Percentiles rank a stretch among this genome's conserved stretches.
Conservation (phyloP, 1,140 invertebrate genomes). For the Bradysia coprophila region DNA sequence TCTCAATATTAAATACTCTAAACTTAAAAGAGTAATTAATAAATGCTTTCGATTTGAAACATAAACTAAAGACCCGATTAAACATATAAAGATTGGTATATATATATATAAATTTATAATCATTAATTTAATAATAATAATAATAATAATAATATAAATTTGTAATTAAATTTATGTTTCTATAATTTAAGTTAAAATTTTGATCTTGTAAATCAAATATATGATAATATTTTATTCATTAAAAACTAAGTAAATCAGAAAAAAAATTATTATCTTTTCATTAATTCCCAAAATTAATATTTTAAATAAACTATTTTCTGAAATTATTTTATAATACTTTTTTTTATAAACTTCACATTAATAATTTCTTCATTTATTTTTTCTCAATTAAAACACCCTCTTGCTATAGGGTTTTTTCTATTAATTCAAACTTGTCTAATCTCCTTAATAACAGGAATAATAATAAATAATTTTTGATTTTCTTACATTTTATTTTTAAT, state of each 20-base stretch:
- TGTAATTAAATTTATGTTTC: conserved; percentile 26
- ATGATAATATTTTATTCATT: conserved; percentile 21
- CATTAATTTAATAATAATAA: no score
- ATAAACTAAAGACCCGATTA: conserved; percentile 24
- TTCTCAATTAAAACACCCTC: conserved; percentile 26
- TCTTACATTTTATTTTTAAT: conserved; percentile 30
- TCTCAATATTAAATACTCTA: conserved; percentile 32
- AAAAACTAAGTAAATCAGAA: no score
- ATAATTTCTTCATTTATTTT: no score
- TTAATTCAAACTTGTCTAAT: conserved; percentile 26
- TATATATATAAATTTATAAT: conserved; percentile 20
- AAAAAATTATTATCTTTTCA: conserved; percentile 28
- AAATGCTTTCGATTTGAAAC: conserved; percentile 29
- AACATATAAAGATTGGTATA: conserved; percentile 25
- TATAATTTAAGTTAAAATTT: conserved; percentile 37
- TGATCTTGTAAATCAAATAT: conserved; percentile 37
- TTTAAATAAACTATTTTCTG: conserved; percentile 32
- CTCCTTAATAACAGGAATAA: conserved; percentile 19
- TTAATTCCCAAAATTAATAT: conserved; percentile 39
- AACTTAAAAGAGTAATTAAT: conserved; percentile 27
- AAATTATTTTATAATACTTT: conserved; percentile 25
- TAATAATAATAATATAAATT: no score
- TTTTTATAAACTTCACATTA: no score
- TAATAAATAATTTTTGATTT: conserved; percentile 25
- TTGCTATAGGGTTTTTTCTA: conserved; percentile 28